Conservation (phyloP, 1,140 invertebrate species). For the Drosophila mauritiana region DNA sequence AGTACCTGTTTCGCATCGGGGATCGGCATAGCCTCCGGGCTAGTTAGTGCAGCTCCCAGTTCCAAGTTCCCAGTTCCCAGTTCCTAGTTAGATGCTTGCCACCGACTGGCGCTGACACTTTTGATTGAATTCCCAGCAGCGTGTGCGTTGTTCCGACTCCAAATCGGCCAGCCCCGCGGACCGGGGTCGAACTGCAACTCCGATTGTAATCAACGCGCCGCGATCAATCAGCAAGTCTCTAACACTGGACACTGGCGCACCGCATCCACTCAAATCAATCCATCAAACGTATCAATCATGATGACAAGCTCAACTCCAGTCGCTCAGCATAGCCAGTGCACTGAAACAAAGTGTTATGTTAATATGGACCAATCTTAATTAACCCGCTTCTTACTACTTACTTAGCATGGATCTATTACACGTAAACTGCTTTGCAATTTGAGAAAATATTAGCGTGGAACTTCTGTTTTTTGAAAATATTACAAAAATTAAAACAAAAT, state of each 20-base stretch:
- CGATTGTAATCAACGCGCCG: constrained; percentile 79
- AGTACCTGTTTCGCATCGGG: constrained; percentile 74
- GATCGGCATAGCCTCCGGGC: constrained; percentile 46
- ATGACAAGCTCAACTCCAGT: constrained; percentile 68
- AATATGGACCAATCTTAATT: background rate
- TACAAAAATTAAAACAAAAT: too few relatives aligned
- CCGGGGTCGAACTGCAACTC: constrained; percentile 7
- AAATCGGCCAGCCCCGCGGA: constrained; percentile 8
- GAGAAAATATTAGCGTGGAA: too few relatives aligned
- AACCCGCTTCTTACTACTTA: too few relatives aligned
- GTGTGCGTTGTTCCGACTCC: constrained; percentile 55
- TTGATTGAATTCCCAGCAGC: constrained; percentile 84
- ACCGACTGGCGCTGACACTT: constrained; percentile 74
- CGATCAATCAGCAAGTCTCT: constrained; percentile 74
- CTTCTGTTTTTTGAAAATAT: too few relatives aligned
- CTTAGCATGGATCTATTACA: too few relatives aligned
- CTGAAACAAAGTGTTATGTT: background rate
- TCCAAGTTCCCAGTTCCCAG: background rate
- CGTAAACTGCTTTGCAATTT: too few relatives aligned
- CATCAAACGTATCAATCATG: constrained; percentile 84
- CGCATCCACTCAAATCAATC: constrained; percentile 76
- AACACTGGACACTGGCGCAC: constrained; percentile 52
- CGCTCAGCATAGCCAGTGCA: constrained; percentile 10
- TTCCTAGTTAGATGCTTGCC: constrained; percentile 63
- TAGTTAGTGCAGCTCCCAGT: constrained; percentile 60